Evolutionary conservation across 1,140 invertebrate genomes (phyloP), one percentile per base, ranked within the genome.

Genomic region (Apis cerana): DNA sequence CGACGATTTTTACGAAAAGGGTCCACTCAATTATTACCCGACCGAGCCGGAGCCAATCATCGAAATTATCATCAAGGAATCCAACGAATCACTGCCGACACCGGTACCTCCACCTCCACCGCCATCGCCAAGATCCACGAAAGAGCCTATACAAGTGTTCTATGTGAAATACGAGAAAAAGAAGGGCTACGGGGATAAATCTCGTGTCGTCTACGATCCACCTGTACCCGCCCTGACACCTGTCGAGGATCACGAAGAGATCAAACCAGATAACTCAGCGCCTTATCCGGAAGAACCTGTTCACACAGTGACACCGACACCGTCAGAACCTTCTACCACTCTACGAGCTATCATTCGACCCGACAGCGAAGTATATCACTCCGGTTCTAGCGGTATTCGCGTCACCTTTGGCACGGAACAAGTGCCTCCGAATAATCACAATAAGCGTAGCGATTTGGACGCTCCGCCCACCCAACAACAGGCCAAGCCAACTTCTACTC

Each of bases 41-140:
- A 96, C 97, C 85, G 96, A 97, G 77, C 97, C 97, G 0, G 97
- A 98, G 91, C 97, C 97, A 19, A 98, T 98, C 68, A 98, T 98
- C 82, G 97, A 98, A 93, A 98, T 98, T 84, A 98, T 98, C 75
- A 98, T 98, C 71, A 97, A 97, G 90, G 97, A 98, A 92, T 97
- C 97, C 0, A 98, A 98, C 91, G 97, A 97, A 86, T 95, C 96
- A 0, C 91, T 97, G 8, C 96, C 97, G 0, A 95, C 96, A 8
- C 95, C 96, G n/a, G 96, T 95, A 1, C 94, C 95, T 11, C 91
- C 91, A 0, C 92, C 95, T 11, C 91, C 95, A 52, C 91, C 95
- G 23, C 93, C 95, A 1, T 92, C 93, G 75, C 95, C 94, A 70
- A 94, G 94, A 75, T 96, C 96, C 85, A 96, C 96, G 83, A 97